Evolutionary conservation across 1,140 invertebrate genomes (phyloP).

Genomic region (Brachionus manjavacas): DNA sequence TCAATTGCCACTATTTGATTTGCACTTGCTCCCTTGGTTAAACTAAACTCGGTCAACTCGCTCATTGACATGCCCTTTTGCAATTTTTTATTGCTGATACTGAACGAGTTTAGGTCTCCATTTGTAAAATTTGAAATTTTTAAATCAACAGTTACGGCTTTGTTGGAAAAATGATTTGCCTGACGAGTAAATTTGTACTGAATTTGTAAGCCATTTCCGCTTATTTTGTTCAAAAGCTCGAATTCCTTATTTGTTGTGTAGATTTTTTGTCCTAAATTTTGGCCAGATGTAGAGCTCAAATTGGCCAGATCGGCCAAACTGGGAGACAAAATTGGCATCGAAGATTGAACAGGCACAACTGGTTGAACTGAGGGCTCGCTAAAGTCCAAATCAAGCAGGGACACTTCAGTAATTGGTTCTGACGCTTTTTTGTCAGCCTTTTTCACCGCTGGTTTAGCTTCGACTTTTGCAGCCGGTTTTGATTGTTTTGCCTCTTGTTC

Average conservation of each 20-base stretch:
- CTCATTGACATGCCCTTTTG: slow-evolving; percentile 71
- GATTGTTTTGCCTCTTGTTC: background rate
- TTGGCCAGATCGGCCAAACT: slow-evolving; percentile 39
- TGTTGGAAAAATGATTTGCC: slow-evolving; percentile 49
- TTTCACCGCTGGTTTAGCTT: slow-evolving; percentile 53
- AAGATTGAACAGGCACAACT: background rate
- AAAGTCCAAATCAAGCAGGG: slow-evolving; percentile 72
- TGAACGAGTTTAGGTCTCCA: slow-evolving; percentile 68
- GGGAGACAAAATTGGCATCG: slow-evolving; percentile 1
- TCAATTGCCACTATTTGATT: slow-evolving; percentile 72
- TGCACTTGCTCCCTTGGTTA: slow-evolving; percentile 59
- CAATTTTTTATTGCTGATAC: slow-evolving; percentile 59
- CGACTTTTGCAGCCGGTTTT: slow-evolving; percentile 44
- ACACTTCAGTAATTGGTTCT: slow-evolving; percentile 58
- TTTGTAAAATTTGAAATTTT: slow-evolving; percentile 70
- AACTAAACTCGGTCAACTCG: slow-evolving; percentile 71
- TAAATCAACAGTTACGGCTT: slow-evolving; percentile 78
- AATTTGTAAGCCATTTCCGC: slow-evolving; percentile 69
- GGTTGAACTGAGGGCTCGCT: background rate
- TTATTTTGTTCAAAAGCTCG: slow-evolving; percentile 75
- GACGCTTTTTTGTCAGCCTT: slow-evolving; percentile 39
- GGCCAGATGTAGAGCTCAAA: background rate
- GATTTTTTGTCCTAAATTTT: slow-evolving; percentile 47
- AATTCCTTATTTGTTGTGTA: slow-evolving; percentile 63
- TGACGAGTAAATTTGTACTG: slow-evolving; percentile 64